phyloP scores from a whole-genome alignment of 1,140 invertebrate species.

The Himalopsyche phryganea region DNA sequence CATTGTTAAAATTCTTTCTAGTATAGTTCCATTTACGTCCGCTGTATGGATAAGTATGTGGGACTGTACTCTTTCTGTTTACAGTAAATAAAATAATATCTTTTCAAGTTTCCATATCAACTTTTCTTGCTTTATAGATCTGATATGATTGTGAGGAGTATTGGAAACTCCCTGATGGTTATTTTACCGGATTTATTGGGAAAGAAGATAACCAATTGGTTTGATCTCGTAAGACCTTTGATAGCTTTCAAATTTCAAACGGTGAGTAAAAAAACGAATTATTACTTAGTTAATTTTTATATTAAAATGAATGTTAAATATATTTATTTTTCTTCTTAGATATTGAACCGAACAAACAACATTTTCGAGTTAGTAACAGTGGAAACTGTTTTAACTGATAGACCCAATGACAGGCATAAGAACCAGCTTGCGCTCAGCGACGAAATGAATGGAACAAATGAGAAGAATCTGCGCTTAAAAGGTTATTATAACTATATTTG shows the following conservation, averaged over 20 bases:
- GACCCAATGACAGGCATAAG: constrained; percentile 54
- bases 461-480: constrained; percentile 76
- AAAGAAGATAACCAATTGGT: constrained; percentile 87
- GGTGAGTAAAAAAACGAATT: constrained; percentile 58
- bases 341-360: constrained; percentile 90
- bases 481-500: constrained; percentile 52
- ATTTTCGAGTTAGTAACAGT: constrained; percentile 92
- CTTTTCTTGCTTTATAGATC: too few relatives aligned
- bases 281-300: not conserved
- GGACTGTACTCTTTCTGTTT: too few relatives aligned
- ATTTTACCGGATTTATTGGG: constrained; percentile 83
- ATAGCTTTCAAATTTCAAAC: constrained; percentile 92
- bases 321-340: constrained; percentile 71
- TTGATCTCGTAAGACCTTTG: constrained; percentile 84
- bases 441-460: constrained; percentile 58
- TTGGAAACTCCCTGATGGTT: constrained; percentile 88
- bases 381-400: constrained; percentile 71
- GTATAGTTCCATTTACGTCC: too few relatives aligned
- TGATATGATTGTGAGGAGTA: constrained; percentile 84
- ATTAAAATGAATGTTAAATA: too few relatives aligned
- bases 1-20: too few relatives aligned
- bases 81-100: too few relatives aligned
- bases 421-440: constrained; percentile 59
- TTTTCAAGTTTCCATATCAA: too few relatives aligned
- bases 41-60: too few relatives aligned